A percentile compares a stretch with the other conserved stretches of the same genome.
Conservation (phyloP, 1,140 invertebrate species). For the Trinorchestia longiramus region DNA sequence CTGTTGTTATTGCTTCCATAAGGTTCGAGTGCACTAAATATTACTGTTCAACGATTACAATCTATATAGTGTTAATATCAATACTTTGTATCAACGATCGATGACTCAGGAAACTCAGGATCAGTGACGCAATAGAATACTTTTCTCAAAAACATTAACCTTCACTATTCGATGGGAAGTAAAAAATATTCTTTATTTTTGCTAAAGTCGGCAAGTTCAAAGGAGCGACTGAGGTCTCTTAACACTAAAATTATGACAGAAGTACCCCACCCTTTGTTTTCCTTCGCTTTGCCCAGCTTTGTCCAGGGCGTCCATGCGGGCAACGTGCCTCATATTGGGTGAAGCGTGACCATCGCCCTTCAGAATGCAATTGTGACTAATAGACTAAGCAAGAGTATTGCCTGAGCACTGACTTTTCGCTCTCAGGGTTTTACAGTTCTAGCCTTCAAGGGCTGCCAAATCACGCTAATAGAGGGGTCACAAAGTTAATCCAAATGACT, state of each 20-base stretch:
- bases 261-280: neutral
- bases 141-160: neutral
- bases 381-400: neutral
- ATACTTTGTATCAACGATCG: neutral
- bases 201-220: neutral
- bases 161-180: neutral
- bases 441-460: neutral
- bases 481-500: constrained; percentile 1
- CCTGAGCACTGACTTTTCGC: neutral
- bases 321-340: neutral
- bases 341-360: neutral
- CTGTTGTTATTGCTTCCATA: neutral
- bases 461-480: neutral
- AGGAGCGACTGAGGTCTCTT: neutral
- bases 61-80: neutral
- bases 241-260: neutral
- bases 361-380: neutral
- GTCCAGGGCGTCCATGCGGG: neutral
- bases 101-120: neutral
- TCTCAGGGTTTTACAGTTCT: neutral
- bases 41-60: neutral
- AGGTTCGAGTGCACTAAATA: neutral
- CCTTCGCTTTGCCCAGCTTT: neutral
- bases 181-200: neutral
- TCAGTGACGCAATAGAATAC: neutral